Evolutionary conservation across 2,113 vertebrate genomes (phyloP).

Genomic region (Calidris pugnax): DNA sequence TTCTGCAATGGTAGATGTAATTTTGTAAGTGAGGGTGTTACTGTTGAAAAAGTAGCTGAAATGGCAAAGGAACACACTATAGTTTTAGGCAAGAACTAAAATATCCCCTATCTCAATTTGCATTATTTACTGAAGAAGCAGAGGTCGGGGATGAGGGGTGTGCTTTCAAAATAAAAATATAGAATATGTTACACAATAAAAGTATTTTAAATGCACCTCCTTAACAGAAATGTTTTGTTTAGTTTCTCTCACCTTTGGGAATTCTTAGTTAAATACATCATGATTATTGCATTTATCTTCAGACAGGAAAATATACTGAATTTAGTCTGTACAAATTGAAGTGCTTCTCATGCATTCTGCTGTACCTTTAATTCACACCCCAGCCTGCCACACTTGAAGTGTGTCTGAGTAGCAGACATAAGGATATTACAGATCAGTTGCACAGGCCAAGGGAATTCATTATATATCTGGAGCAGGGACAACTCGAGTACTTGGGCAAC

Average conservation of each 20-base stretch:
- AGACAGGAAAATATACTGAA: background rate
- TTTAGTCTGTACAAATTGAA: background rate
- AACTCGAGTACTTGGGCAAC: background rate
- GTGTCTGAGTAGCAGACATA: background rate
- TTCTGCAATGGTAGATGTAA: background rate
- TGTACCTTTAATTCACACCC: background rate
- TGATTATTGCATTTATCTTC: background rate
- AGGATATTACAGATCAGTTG: background rate
- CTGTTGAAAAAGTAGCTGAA: background rate
- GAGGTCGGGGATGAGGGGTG: accelerated
- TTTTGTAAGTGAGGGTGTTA: background rate
- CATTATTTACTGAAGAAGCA: background rate
- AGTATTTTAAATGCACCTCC: background rate
- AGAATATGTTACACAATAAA: background rate
- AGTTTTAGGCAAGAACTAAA: background rate
- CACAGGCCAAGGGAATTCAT: background rate
- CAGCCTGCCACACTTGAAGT: background rate
- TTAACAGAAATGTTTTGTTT: background rate
- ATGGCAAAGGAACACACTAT: background rate
- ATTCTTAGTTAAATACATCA: background rate
- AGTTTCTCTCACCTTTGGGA: background rate
- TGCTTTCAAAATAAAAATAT: background rate
- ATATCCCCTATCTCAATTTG: background rate
- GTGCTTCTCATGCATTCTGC: background rate
- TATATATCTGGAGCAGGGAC: background rate